Evolutionary conservation across 2,113 vertebrate species (phyloP).

Genomic region (Austrofundulus limnaeus): DNA sequence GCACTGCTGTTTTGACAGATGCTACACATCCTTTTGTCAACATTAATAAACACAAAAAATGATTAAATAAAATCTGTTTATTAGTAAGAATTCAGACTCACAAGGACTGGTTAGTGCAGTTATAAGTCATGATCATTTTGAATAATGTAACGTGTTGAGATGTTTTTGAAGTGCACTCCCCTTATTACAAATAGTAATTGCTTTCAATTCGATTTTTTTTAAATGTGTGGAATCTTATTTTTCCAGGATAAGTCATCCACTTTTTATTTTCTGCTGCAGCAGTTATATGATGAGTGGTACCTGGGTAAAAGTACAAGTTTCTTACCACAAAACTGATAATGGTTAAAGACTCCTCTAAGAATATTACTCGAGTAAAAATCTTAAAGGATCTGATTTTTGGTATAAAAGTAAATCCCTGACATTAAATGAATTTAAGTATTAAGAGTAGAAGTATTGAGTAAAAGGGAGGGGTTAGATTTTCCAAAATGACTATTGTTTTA

Average conservation of each 20-base stretch:
- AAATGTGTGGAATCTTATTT: slow-evolving; percentile 15
- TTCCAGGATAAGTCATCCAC: slow-evolving; percentile 16
- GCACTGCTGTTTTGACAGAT: slow-evolving; percentile 42
- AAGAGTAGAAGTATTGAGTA: no score
- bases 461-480: no score
- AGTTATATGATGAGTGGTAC: no score
- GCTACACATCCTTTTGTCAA: slow-evolving; percentile 18
- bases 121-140: neutral
- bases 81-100: neutral
- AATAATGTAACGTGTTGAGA: neutral
- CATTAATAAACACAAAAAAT: slow-evolving; percentile 1
- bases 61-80: neutral
- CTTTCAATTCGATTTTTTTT: neutral
- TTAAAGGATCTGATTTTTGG: no score
- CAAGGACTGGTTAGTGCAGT: neutral
- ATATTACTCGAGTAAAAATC: no score
- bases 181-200: neutral
- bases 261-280: slow-evolving; percentile 3
- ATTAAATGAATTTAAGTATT: no score
- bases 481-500: no score
- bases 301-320: no score
- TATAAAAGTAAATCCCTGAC: no score
- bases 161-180: neutral
- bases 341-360: no score
- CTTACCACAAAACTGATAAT: no score